phyloP scores from a whole-genome alignment of 2,113 vertebrate genomes.

The Kryptolebias marmoratus region DNA sequence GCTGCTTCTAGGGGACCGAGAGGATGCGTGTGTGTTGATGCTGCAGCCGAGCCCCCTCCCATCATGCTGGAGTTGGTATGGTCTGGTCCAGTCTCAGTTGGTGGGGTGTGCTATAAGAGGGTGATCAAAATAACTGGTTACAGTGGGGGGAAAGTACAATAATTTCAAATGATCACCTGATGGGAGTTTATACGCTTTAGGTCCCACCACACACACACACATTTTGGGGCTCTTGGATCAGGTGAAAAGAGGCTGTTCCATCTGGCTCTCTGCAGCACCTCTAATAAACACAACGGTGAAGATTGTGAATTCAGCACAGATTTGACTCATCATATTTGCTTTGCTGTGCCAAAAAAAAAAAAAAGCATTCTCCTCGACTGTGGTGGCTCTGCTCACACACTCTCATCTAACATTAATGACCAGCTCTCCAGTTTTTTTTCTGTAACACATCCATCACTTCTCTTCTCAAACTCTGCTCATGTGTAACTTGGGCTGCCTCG shows the following conservation, averaged over 20 bases:
- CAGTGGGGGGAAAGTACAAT: conserved; percentile 54
- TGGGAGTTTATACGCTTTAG: conserved; percentile 22
- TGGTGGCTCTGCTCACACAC: not conserved
- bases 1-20: not conserved
- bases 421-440: conserved; percentile 12
- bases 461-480: conserved; percentile 10
- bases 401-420: conserved; percentile 50
- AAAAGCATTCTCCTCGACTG: conserved; percentile 2
- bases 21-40: conserved; percentile 12
- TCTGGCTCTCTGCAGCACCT: conserved; percentile 1
- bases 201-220: conserved; percentile 2
- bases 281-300: conserved; percentile 1
- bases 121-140: conserved; percentile 70
- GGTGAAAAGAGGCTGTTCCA: not conserved
- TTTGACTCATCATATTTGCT: conserved; percentile 32
- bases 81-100: conserved; percentile 69
- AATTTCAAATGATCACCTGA: conserved; percentile 57
- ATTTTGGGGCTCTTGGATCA: not conserved
- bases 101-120: conserved; percentile 63
- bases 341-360: conserved; percentile 14
- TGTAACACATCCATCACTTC: conserved; percentile 45
- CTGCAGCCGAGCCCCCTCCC: conserved; percentile 45
- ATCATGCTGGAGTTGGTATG: conserved; percentile 63
- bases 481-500: conserved; percentile 32
- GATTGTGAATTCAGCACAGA: conserved; percentile 16